Evolutionary conservation across 2,797 vertebrate species (phyloP).

Genomic region (Malurus leucopterus): DNA sequence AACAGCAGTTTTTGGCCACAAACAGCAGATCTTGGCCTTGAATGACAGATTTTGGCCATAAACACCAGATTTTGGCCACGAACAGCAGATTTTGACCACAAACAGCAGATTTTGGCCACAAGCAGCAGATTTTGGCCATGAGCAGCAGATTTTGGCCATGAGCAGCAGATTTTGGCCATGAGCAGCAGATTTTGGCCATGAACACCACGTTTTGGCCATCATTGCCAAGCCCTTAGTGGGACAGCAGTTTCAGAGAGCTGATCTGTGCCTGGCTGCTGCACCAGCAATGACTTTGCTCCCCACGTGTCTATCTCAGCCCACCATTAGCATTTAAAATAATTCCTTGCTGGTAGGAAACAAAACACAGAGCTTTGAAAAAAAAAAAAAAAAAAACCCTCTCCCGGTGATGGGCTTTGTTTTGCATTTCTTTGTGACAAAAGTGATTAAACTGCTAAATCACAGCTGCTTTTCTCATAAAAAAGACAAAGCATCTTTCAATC

Average conservation of each 20-base stretch:
- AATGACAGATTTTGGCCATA: too few species aligned
- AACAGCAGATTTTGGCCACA: neutral
- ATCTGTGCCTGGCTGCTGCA: neutral
- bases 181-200: neutral
- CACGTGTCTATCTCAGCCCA: neutral
- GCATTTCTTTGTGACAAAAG: conserved; percentile 45
- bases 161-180: neutral
- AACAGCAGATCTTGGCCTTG: too few species aligned
- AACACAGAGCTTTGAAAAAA: neutral
- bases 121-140: neutral
- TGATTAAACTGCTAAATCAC: conserved; percentile 64
- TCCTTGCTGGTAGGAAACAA: neutral
- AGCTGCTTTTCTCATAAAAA: conserved; percentile 43
- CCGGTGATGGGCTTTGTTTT: conserved; percentile 37
- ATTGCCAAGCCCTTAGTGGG: neutral
- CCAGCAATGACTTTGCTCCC: neutral
- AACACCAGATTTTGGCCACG: too few species aligned
- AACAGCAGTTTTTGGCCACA: too few species aligned
- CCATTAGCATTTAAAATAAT: neutral
- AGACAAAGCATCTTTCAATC: conserved; percentile 59
- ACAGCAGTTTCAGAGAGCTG: neutral
- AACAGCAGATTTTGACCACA: neutral
- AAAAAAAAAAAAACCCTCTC: neutral
- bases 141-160: neutral
- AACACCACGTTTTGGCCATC: too few species aligned